Conservation (phyloP, 1,140 invertebrate species). For the Micrasema longulum region DNA sequence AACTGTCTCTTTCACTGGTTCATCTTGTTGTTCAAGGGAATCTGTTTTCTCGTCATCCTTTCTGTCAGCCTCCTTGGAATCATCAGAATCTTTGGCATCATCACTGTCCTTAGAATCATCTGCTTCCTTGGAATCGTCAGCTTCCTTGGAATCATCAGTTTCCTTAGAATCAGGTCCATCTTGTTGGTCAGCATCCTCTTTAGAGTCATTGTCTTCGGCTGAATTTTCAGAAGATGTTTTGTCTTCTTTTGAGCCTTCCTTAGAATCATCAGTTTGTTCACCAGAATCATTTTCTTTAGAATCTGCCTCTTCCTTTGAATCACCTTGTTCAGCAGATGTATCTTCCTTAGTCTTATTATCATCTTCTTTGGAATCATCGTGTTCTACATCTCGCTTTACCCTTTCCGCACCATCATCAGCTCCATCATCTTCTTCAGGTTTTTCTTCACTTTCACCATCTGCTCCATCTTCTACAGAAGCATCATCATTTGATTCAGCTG, state of each 20-base stretch:
- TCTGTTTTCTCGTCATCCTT: slow-evolving; percentile 50
- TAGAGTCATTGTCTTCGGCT: slow-evolving; percentile 47
- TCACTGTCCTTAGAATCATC: slow-evolving; percentile 53
- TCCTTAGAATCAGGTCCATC: slow-evolving; percentile 45
- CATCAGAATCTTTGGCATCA: slow-evolving; percentile 54
- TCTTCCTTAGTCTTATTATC: slow-evolving; percentile 54
- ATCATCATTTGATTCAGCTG: slow-evolving; percentile 27
- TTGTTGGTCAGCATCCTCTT: slow-evolving; percentile 51
- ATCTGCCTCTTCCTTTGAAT: slow-evolving; percentile 57
- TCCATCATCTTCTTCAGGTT: slow-evolving; percentile 57
- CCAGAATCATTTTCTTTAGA: slow-evolving; percentile 53
- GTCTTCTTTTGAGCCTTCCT: slow-evolving; percentile 50
- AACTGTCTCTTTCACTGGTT: slow-evolving; percentile 46
- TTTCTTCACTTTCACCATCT: slow-evolving; percentile 63
- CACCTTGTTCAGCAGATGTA: slow-evolving; percentile 59
- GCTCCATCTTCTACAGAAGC: slow-evolving; percentile 45
- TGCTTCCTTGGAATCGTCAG: slow-evolving; percentile 44
- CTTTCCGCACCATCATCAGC: slow-evolving; percentile 48
- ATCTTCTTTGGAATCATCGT: slow-evolving; percentile 59
- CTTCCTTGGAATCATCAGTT: slow-evolving; percentile 52
- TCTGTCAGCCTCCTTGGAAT: slow-evolving; percentile 47
- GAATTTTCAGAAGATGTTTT: slow-evolving; percentile 56
- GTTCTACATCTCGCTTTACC: slow-evolving; percentile 53
- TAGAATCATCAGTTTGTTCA: slow-evolving; percentile 54
- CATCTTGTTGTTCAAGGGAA: slow-evolving; percentile 38